These are phyloP conservation scores for human DNA, from an alignment of 2,113 vertebrate species.

Conservation along the genomic window GRCh38 chr4:136199001-136199500, in stretches of 20 bases:
- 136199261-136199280: neutral
- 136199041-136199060: neutral
- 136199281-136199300: neutral
- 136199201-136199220: neutral
- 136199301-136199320: neutral
- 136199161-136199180: neutral
- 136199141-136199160: neutral
- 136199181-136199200: neutral
- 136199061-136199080: neutral
- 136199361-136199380: neutral
- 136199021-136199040: neutral
- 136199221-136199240: neutral
- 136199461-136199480: neutral
- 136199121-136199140: neutral
- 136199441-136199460: neutral
- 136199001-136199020: neutral
- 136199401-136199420: neutral
- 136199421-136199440: neutral
- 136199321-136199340: neutral
- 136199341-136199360: neutral
- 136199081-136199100: neutral
- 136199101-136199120: neutral
- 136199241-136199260: neutral
- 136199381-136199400: neutral
- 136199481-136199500: neutral